phyloP scores from a whole-genome alignment of 2,888 invertebrate species.

The Sarcophaga variegata region DNA sequence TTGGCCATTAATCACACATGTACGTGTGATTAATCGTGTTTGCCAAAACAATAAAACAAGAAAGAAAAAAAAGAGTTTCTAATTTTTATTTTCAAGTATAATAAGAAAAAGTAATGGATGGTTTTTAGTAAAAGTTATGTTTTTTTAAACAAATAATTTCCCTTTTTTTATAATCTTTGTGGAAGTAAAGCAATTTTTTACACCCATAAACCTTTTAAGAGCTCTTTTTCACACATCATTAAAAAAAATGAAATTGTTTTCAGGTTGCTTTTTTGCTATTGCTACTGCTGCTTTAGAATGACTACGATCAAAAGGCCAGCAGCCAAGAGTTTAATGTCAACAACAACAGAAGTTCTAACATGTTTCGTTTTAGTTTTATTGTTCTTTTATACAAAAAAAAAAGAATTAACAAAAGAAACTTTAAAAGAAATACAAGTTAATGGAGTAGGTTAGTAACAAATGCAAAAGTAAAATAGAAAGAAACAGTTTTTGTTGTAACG shows the following conservation, averaged over 20 bases:
- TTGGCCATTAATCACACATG: background rate
- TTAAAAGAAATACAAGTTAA: slow-evolving; percentile 34
- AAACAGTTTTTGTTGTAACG: background rate
- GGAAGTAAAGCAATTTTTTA: slow-evolving; percentile 7
- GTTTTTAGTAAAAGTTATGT: background rate
- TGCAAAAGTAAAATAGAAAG: background rate
- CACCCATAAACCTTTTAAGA: slow-evolving; percentile 33
- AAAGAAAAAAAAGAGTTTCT: background rate
- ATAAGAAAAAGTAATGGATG: background rate
- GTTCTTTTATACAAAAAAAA: background rate
- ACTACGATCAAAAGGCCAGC: background rate
- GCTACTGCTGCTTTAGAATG: slow-evolving; percentile 3
- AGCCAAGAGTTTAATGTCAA: slow-evolving; percentile 20
- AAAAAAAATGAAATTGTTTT: slow-evolving; percentile 18
- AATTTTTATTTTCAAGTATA: slow-evolving; percentile 11
- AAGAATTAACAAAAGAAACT: background rate
- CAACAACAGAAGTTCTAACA: slow-evolving; percentile 3
- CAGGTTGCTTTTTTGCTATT: background rate
- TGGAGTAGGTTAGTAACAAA: slow-evolving; percentile 40
- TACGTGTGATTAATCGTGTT: slow-evolving; percentile 2
- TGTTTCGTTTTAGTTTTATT: slow-evolving; percentile 15
- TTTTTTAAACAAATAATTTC: slow-evolving; percentile 39
- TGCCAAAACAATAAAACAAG: background rate
- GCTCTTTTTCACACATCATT: slow-evolving; percentile 37
- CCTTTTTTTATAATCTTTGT: slow-evolving; percentile 14